These are phyloP conservation scores for Cataglyphis albicans DNA, from an alignment of 2,888 invertebrate genomes.

Conservation along the genomic window DNA sequence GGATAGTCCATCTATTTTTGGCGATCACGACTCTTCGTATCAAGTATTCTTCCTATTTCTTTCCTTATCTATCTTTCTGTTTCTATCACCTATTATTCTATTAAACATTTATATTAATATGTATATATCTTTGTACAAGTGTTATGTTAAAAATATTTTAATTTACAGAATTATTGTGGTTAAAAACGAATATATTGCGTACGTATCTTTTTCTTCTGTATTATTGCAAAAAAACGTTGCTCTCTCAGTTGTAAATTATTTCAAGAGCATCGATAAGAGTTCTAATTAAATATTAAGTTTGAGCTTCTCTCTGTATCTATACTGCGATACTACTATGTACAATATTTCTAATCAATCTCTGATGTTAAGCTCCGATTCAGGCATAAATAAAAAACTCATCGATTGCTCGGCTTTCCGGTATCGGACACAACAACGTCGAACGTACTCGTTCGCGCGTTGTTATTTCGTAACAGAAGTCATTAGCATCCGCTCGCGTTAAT, in stretches of 20 bases:
- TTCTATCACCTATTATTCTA: too few relatives aligned
- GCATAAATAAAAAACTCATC: constrained; percentile 32
- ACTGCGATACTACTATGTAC: background rate
- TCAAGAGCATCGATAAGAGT: background rate
- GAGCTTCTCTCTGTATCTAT: background rate
- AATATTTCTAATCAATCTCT: background rate
- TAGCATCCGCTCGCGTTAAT: constrained; percentile 76
- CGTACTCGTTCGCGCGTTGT: constrained; percentile 71
- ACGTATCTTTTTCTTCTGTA: background rate
- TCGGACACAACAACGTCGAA: constrained; percentile 62
- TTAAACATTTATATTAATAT: background rate
- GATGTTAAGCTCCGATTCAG: background rate
- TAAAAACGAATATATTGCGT: background rate
- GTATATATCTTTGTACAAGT: background rate
- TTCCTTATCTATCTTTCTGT: background rate
- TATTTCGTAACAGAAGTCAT: constrained; percentile 76
- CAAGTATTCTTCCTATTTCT: background rate
- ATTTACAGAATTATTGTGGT: background rate
- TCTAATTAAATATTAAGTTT: background rate
- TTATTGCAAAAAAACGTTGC: background rate
- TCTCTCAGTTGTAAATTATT: background rate
- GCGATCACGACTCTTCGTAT: background rate
- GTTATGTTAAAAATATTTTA: background rate
- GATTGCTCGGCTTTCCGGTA: constrained; percentile 47
- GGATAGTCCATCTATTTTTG: constrained; percentile 23